These are phyloP conservation scores for Zalophus californianus DNA, from an alignment of 2,797 vertebrate genomes.

Conservation along the genomic window DNA sequence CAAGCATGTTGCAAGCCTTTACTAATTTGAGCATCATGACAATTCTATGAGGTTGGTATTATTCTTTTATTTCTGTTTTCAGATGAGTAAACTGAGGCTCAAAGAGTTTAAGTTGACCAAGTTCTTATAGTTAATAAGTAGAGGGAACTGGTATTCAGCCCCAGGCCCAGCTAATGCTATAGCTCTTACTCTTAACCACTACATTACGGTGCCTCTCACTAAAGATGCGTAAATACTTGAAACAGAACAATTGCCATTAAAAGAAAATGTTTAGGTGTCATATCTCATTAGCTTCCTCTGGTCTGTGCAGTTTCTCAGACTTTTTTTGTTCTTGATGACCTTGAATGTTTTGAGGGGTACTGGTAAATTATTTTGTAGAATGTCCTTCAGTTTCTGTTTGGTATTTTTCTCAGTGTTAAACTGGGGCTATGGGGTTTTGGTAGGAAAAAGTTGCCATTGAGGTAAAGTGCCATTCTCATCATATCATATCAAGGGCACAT, in stretches of 20 bases:
- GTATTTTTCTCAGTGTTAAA: conserved; percentile 22
- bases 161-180: neutral
- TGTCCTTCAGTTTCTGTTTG: neutral
- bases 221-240: conserved; percentile 12
- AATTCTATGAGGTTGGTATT: neutral
- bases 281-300: neutral
- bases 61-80: conserved; percentile 39
- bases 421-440: neutral
- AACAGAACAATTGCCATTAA: neutral
- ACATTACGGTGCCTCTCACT: neutral
- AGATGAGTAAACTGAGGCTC: neutral
- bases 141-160: neutral
- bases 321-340: conserved; percentile 4
- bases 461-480: neutral
- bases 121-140: neutral
- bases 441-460: neutral
- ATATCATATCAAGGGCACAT: neutral
- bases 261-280: neutral
- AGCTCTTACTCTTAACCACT: neutral
- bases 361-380: neutral
- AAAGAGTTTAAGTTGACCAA: neutral
- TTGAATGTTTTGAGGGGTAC: neutral
- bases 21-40: neutral
- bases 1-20: neutral
- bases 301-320: neutral